A percentile compares a stretch with the other conserved stretches of the same genome.
Evolutionary conservation across 2,888 invertebrate genomes (phyloP).

Genomic region (Synergus laeviventris): DNA sequence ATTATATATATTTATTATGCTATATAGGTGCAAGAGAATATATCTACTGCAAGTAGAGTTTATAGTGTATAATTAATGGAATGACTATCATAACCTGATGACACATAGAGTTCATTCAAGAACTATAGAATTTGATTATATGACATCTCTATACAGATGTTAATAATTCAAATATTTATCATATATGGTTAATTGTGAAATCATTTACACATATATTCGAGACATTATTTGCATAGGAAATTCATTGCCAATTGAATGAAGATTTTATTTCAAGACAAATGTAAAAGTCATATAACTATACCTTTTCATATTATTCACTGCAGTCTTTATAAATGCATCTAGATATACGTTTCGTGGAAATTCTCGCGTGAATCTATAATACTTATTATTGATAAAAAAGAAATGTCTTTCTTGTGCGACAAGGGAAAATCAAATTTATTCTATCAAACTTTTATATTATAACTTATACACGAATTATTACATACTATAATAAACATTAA

Average conservation of each 20-base stretch:
- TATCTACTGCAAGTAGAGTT: background rate
- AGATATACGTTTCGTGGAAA: background rate
- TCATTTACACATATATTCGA: background rate
- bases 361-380: background rate
- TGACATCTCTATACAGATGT: background rate
- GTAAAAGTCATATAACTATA: background rate
- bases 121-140: background rate
- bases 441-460: too few species aligned
- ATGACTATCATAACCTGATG: constrained; percentile 18
- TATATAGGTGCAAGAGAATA: too few species aligned
- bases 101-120: background rate
- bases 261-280: background rate
- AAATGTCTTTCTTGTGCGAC: too few species aligned
- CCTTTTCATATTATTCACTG: too few species aligned
- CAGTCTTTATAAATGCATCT: background rate
- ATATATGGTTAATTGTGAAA: background rate
- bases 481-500: too few species aligned
- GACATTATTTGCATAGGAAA: background rate
- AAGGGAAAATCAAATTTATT: too few species aligned
- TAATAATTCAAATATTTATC: background rate
- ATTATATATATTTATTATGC: too few species aligned
- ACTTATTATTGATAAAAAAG: background rate
- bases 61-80: background rate
- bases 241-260: background rate
- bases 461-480: too few species aligned